Percentiles rank a stretch among this genome's conserved stretches.
Evolutionary conservation across 2,888 invertebrate genomes (phyloP).

Genomic region (Dermolepida albohirtum): DNA sequence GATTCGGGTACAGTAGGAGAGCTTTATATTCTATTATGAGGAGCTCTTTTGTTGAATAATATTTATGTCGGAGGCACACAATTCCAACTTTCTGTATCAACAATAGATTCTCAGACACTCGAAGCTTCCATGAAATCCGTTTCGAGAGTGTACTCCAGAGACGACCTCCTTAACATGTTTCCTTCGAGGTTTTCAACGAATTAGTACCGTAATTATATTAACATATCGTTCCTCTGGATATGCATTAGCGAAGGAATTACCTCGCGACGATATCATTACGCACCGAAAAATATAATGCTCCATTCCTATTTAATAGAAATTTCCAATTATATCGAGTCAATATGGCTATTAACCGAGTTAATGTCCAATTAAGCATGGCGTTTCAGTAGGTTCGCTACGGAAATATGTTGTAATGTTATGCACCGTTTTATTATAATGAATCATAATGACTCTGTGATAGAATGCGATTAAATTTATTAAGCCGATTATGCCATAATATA

Average conservation of each 20-base stretch:
- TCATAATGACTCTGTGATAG: constrained; percentile 19
- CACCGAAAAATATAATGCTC: not conserved
- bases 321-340: constrained; percentile 24
- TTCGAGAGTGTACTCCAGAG: constrained; percentile 51
- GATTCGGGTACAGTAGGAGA: constrained; percentile 48
- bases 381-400: constrained; percentile 1
- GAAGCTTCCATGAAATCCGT: constrained; percentile 52
- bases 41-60: constrained; percentile 60
- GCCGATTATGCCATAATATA: constrained; percentile 6
- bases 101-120: constrained; percentile 59
- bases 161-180: constrained; percentile 51
- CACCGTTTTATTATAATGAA: constrained; percentile 22
- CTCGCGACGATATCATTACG: too few relatives aligned
- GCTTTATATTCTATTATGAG: constrained; percentile 60
- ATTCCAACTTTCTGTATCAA: constrained; percentile 61
- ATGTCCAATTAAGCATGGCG: constrained; percentile 10
- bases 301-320: constrained; percentile 17
- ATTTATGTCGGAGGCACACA: constrained; percentile 61
- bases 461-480: constrained; percentile 13
- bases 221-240: constrained; percentile 1
- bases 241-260: not conserved
- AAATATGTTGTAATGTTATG: constrained; percentile 14
- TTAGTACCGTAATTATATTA: constrained; percentile 43
- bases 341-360: constrained; percentile 12
- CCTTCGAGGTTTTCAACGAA: constrained; percentile 51